Evolutionary conservation across 2,888 invertebrate genomes (phyloP).

Genomic region (Drosophila austrosaltans): DNA sequence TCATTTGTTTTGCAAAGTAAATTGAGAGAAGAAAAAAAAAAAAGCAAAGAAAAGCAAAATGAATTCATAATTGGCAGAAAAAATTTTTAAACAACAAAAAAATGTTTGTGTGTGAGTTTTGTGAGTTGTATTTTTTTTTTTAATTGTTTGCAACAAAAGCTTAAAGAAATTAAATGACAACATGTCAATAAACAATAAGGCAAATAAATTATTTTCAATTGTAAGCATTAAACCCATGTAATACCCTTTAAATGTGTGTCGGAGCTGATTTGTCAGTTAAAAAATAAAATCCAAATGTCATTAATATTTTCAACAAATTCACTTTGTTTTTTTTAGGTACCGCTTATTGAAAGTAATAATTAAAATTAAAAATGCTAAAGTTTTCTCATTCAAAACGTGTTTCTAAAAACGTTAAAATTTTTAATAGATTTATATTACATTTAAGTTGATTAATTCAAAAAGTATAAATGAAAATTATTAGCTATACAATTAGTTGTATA

Average conservation of each 20-base stretch:
- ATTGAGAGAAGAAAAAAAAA: background rate
- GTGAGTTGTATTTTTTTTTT: constrained; percentile 27
- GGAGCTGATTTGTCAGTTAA: too few relatives aligned
- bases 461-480: too few relatives aligned
- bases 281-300: too few relatives aligned
- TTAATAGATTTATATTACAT: too few relatives aligned
- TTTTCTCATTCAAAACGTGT: too few relatives aligned
- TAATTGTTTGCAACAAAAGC: constrained; percentile 46
- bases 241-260: background rate
- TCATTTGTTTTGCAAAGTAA: constrained; percentile 16
- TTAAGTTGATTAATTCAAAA: too few relatives aligned
- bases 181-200: constrained; percentile 25
- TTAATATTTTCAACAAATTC: too few relatives aligned
- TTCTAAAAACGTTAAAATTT: too few relatives aligned
- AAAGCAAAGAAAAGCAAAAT: constrained; percentile 15
- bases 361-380: too few relatives aligned
- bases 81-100: background rate
- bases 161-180: constrained; percentile 47
- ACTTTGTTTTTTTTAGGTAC: too few relatives aligned
- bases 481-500: too few relatives aligned
- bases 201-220: background rate
- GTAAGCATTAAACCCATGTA: background rate
- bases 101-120: constrained; percentile 13
- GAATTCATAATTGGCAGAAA: constrained; percentile 26
- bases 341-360: too few relatives aligned